Conservation (phyloP, 2,113 vertebrate species). For the Formicarius rufipectus region DNA sequence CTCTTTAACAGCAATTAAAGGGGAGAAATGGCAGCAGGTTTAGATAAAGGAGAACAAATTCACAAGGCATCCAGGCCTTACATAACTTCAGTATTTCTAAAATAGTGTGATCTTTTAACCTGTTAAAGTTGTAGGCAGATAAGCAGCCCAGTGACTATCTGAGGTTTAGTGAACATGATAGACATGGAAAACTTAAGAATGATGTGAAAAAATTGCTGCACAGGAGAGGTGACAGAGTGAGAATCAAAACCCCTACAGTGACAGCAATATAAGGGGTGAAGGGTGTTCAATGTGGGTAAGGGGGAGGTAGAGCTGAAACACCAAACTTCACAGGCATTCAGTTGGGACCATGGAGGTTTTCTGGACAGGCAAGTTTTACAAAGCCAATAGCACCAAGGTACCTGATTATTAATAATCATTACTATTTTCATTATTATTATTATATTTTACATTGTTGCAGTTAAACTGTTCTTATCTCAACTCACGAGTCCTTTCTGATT, state of each 20-base stretch:
- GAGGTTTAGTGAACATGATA: not conserved
- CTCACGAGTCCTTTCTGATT: not conserved
- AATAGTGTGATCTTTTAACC: not conserved
- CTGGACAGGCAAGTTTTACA: not conserved
- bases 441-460: not conserved
- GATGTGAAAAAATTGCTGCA: not conserved
- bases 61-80: not conserved
- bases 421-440: not conserved
- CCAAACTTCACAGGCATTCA: no score
- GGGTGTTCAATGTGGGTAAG: not conserved
- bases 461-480: not conserved
- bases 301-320: not conserved
- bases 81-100: not conserved
- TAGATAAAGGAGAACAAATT: not conserved
- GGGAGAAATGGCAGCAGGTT: not conserved
- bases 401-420: not conserved
- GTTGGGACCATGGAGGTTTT: not conserved
- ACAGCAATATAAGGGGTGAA: fast-evolving
- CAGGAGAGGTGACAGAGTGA: fast-evolving
- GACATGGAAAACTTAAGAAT: not conserved
- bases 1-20: not conserved
- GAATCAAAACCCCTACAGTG: not conserved
- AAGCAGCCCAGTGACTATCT: not conserved
- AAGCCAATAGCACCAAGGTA: not conserved
- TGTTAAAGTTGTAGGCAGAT: not conserved